Percentiles rank a stretch among this genome's conserved stretches.
Conservation (phyloP, 2,888 invertebrate genomes). For the Leucophora obtusa region DNA sequence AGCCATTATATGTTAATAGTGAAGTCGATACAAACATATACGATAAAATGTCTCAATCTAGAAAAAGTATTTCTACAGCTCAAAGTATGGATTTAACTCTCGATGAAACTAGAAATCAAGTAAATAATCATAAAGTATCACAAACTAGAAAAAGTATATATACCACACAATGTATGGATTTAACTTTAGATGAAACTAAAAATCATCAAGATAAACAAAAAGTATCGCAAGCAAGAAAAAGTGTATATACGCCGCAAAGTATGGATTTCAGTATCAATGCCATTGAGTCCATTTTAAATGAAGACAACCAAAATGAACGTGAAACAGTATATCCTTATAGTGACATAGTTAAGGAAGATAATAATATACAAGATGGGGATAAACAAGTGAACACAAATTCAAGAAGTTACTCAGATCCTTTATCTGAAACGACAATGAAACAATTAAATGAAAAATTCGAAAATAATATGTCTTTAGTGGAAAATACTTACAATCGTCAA, state of each 20-base stretch:
- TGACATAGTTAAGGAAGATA: not conserved
- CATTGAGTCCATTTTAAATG: not conserved
- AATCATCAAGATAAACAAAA: not conserved
- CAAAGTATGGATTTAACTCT: not conserved
- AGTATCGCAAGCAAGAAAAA: not conserved
- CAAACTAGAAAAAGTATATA: slow-evolving; percentile 25
- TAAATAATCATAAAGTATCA: not conserved
- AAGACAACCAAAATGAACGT: not conserved
- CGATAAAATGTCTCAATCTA: not conserved
- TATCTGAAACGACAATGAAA: not conserved
- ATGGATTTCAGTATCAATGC: slow-evolving; percentile 7
- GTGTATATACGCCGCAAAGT: slow-evolving; percentile 12
- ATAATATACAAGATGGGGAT: too few species aligned
- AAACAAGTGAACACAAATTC: too few species aligned
- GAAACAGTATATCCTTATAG: not conserved
- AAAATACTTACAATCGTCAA: not conserved
- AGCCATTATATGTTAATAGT: not conserved
- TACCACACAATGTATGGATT: slow-evolving; percentile 13
- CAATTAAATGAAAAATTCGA: not conserved
- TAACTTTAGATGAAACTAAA: not conserved
- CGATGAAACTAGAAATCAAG: not conserved
- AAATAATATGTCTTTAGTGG: not conserved
- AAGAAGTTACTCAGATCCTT: too few species aligned
- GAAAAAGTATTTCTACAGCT: slow-evolving; percentile 3
- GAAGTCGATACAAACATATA: not conserved